Conservation (phyloP, 2,888 invertebrate species). For the Gasteruption jaculator region DNA sequence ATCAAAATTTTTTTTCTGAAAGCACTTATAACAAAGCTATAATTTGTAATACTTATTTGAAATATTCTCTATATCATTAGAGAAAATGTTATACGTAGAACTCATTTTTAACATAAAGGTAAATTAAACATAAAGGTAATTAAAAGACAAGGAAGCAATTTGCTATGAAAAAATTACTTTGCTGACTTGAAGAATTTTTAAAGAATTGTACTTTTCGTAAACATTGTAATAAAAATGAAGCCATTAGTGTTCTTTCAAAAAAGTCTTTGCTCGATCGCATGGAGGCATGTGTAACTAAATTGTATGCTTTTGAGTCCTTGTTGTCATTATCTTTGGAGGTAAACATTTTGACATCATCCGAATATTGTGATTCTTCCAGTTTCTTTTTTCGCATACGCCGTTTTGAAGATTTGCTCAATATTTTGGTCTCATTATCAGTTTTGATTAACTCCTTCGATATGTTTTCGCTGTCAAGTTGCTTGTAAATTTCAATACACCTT, state of each 20-base stretch:
- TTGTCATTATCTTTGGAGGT: slow-evolving; percentile 37
- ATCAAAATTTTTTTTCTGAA: too few species aligned
- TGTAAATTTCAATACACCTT: slow-evolving; percentile 53
- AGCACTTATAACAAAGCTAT: neutral
- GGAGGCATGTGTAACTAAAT: slow-evolving; percentile 64
- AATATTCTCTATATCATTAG: too few species aligned
- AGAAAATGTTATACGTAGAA: too few species aligned
- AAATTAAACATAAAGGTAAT: neutral
- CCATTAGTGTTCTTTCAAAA: slow-evolving; percentile 73
- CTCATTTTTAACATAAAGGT: neutral
- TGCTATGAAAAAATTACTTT: slow-evolving; percentile 10
- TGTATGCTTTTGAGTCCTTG: slow-evolving; percentile 55
- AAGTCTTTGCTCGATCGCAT: slow-evolving; percentile 65
- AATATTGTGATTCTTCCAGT: slow-evolving; percentile 25
- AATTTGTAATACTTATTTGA: slow-evolving; percentile 5
- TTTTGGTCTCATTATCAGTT: slow-evolving; percentile 7
- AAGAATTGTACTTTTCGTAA: slow-evolving; percentile 66
- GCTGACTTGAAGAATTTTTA: slow-evolving; percentile 22
- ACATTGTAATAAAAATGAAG: slow-evolving; percentile 68
- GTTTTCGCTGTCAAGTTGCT: slow-evolving; percentile 40
- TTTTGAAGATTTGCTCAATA: slow-evolving; percentile 32
- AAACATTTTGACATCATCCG: slow-evolving; percentile 26
- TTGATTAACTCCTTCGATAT: slow-evolving; percentile 20
- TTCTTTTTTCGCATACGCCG: slow-evolving; percentile 36
- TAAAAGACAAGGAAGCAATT: neutral